These are phyloP conservation scores for Henricia sp. DNA, from an alignment of 53 echinoderm and acorn worm species.

Conservation along the genomic window DNA sequence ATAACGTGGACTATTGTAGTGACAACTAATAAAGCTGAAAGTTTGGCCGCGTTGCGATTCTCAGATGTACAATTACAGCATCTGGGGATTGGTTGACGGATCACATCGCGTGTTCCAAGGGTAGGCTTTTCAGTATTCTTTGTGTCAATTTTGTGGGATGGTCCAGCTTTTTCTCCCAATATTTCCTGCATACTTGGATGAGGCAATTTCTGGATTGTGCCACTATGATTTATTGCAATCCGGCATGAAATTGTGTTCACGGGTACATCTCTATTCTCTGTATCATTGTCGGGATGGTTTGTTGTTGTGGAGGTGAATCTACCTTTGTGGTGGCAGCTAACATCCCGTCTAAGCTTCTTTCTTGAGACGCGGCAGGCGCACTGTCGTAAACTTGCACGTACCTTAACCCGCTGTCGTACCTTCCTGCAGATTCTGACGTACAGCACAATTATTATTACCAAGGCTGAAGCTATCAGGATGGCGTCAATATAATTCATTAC, in stretches of 20 bases:
- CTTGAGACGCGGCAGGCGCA: not conserved
- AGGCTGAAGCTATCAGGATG: not conserved
- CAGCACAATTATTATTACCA: not conserved
- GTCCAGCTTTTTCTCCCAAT: too few species aligned
- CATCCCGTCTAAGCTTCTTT: not conserved
- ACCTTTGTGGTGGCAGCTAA: not conserved
- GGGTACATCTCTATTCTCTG: not conserved
- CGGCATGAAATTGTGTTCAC: not conserved
- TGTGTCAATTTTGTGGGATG: not conserved
- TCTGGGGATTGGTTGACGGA: not conserved
- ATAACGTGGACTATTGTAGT: not conserved
- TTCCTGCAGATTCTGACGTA: conserved; percentile 1
- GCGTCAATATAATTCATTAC: not conserved
- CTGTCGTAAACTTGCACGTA: not conserved
- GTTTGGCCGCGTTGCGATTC: not conserved
- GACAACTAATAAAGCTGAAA: not conserved
- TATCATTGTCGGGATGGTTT: not conserved
- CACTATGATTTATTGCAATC: not conserved
- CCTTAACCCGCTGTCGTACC: not conserved
- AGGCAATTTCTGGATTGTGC: too few species aligned
- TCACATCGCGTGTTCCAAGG: not conserved
- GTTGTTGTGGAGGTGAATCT: not conserved
- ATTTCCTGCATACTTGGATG: too few species aligned
- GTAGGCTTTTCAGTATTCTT: not conserved
- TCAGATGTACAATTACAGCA: not conserved